Evolutionary conservation across 2,797 vertebrate genomes (phyloP).

Genomic region (Brachymystax lenok): DNA sequence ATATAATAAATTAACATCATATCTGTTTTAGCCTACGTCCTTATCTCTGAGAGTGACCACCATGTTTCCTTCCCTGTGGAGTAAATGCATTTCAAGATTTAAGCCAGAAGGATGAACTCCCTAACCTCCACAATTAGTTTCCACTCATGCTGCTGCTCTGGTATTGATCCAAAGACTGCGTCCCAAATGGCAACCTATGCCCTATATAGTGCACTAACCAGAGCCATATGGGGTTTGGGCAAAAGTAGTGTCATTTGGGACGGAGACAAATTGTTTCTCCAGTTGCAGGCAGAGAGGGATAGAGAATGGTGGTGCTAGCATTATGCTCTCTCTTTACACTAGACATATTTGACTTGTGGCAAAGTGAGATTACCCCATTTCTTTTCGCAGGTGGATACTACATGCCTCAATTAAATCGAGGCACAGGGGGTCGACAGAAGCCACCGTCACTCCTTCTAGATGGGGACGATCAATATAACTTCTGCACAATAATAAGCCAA

Average conservation of each 20-base stretch:
- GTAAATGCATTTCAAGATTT: constrained; percentile 53
- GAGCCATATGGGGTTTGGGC: not conserved
- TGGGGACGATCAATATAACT: constrained; percentile 19
- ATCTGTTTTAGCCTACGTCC: not conserved
- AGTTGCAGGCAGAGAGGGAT: constrained; percentile 27
- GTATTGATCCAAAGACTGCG: constrained; percentile 55
- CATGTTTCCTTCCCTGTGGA: not conserved
- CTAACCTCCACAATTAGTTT: constrained; percentile 67
- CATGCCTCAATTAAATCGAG: constrained; percentile 12
- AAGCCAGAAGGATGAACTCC: constrained; percentile 54
- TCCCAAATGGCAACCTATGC: not conserved
- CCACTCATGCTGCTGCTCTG: constrained; percentile 58
- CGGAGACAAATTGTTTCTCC: not conserved
- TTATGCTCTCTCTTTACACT: constrained; percentile 30
- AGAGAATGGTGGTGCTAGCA: constrained; percentile 48
- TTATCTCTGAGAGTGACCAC: not conserved
- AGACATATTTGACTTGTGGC: constrained; percentile 40
- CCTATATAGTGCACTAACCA: not conserved
- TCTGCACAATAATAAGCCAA: constrained; percentile 17
- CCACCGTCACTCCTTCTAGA: constrained; percentile 9
- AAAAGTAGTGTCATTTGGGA: not conserved
- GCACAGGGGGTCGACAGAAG: not conserved
- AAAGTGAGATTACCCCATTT: constrained; percentile 22
- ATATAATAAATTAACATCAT: not conserved
- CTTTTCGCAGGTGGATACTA: not conserved